A percentile compares a stretch with the other conserved stretches of the same genome.
phyloP scores from a whole-genome alignment of 2,113 vertebrate species.

The Himantopus leucocephalus region DNA sequence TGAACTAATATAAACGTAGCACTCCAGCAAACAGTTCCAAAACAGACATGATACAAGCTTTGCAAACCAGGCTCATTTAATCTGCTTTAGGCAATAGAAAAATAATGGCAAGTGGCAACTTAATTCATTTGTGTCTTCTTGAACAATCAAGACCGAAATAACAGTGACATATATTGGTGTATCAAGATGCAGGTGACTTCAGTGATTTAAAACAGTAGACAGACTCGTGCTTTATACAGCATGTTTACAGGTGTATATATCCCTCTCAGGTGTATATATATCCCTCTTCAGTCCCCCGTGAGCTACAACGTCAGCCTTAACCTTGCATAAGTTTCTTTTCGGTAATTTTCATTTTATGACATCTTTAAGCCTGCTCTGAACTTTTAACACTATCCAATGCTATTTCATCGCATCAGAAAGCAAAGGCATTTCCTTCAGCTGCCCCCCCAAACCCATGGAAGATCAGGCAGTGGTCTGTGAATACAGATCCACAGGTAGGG shows the following conservation, averaged over 20 bases:
- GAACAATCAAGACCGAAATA: background rate
- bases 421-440: background rate
- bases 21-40: background rate
- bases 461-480: background rate
- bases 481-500: accelerated
- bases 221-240: background rate
- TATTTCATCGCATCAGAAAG: background rate
- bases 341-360: background rate
- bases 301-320: background rate
- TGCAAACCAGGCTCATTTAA: background rate
- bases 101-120: background rate
- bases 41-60: background rate
- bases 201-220: background rate
- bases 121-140: background rate
- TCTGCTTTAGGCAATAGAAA: background rate
- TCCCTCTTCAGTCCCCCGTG: background rate
- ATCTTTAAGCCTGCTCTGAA: background rate
- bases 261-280: background rate
- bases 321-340: background rate
- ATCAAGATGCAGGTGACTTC: background rate
- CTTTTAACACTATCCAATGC: background rate
- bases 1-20: background rate
- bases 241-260: background rate
- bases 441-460: background rate
- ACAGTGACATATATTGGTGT: background rate